Conservation (phyloP, 1,140 invertebrate genomes). For the Glossosoma conforme region DNA sequence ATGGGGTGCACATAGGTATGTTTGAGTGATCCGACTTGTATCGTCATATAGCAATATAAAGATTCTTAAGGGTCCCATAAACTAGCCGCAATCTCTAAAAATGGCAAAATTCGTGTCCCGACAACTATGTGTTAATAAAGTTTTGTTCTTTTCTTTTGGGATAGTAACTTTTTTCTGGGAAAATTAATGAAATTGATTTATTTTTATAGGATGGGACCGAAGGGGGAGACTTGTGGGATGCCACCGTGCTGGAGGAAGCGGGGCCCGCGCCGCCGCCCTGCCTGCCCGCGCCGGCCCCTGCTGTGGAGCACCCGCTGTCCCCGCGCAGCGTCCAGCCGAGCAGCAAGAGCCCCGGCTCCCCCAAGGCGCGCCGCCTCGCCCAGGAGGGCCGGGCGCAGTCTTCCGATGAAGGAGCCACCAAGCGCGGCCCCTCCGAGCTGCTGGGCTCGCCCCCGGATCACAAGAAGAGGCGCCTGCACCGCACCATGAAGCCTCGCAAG, state of each 20-base stretch:
- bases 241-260: conserved; percentile 16
- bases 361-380: conserved; percentile 24
- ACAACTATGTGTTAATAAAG: no score
- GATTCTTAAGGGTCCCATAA: no score
- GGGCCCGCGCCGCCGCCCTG: conserved; percentile 3
- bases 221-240: conserved; percentile 15
- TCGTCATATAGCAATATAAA: no score
- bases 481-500: conserved; percentile 24
- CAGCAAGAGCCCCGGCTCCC: conserved; percentile 22
- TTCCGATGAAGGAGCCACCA: conserved; percentile 24
- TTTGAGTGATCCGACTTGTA: no score
- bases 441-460: conserved; percentile 20
- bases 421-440: conserved; percentile 12
- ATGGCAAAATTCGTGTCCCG: no score
- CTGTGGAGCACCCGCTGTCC: conserved; percentile 23
- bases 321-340: conserved; percentile 7
- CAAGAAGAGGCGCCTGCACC: conserved; percentile 28
- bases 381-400: conserved; percentile 9
- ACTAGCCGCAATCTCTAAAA: no score
- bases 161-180: background rate
- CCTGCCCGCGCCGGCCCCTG: background rate
- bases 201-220: conserved; percentile 8
- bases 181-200: background rate
- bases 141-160: conserved; percentile 10
- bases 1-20: no score